Conservation (phyloP, 1,140 invertebrate genomes). For the Drosophila fuyamai region DNA sequence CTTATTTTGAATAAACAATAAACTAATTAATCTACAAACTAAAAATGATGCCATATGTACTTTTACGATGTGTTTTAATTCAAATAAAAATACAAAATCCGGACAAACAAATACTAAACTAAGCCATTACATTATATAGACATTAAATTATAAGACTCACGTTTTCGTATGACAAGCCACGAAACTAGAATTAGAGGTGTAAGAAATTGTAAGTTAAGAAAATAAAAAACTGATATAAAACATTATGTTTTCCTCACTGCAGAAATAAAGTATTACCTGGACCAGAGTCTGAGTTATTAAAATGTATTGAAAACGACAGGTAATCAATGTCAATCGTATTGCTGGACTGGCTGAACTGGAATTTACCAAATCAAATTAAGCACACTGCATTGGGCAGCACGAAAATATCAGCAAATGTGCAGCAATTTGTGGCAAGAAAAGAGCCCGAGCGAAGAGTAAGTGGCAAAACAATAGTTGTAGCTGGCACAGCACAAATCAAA, state of each 20-base stretch:
- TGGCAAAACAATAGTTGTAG: slow-evolving; percentile 18
- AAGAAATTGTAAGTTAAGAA: too few species aligned
- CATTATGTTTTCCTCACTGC: not conserved
- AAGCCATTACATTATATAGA: too few species aligned
- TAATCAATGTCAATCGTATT: slow-evolving; percentile 8
- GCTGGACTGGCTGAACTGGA: not conserved
- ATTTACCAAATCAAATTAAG: slow-evolving; percentile 56
- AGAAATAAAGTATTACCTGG: not conserved
- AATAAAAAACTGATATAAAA: too few species aligned
- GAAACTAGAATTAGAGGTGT: too few species aligned
- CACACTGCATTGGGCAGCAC: slow-evolving; percentile 47
- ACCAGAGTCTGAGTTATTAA: not conserved
- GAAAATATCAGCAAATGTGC: slow-evolving; percentile 34
- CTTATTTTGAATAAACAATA: too few species aligned
- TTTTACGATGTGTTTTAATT: too few species aligned
- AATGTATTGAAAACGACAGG: slow-evolving; percentile 2
- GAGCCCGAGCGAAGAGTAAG: slow-evolving; percentile 13
- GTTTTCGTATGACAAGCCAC: too few species aligned
- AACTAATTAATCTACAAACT: too few species aligned
- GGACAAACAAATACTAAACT: too few species aligned
- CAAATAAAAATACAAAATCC: too few species aligned
- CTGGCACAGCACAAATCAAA: slow-evolving; percentile 59
- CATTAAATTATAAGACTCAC: too few species aligned
- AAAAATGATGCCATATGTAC: too few species aligned
- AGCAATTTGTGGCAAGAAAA: slow-evolving; percentile 27